Base-by-base conservation (phyloP, 2,113 vertebrate species). In the Antennarius striatus region DNA sequence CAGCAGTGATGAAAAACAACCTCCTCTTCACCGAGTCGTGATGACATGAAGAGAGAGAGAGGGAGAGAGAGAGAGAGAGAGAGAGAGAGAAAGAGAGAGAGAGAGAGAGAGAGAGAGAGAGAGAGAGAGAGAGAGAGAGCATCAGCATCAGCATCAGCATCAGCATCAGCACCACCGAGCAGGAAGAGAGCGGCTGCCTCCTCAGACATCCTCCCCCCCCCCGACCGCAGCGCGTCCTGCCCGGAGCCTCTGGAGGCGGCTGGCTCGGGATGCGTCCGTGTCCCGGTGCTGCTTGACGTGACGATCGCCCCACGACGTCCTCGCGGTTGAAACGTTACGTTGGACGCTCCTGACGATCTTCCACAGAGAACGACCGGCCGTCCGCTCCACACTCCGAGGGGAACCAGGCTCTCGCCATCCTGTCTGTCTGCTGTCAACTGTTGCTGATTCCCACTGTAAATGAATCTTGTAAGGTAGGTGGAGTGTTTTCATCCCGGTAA, bases 401-500 rank as follows among this genome's bases (percentile, higher is more conserved):
- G 55, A 83, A 74, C 1, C 68, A 32, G 84, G 82, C 81, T 73
- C 32, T 50, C 15, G 82, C 81, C 79, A 15, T 22, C 14, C 68
- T 65, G 75, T 82, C 87, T 63, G 78, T 83, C 80, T 77, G 80
- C 86, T 48, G 71, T 84, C 82, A 90, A 77, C 90, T 91, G 89
- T 90, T 92, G 91, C 86, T 81, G 22, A 80, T 79, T 85, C 59
- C 68, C 79, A 68, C 85, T 90, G 90, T 92, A 91, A 93, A 93
- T 93, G 92, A 92, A 91, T 93, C 92, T 92, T 85, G 81, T 91
- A 90, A 91, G 92, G 92, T 93, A 81, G 73, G 91, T 72, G 55
- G 6, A 40, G 17, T 28, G 12, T 29, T 57, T 55, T 13, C 10
- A 0, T 49, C 32, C 32, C 32, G 32, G 5, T 32, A 43, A 4